Evolutionary conservation across 1,140 invertebrate genomes (phyloP).

Genomic region (Cylas formicarius): DNA sequence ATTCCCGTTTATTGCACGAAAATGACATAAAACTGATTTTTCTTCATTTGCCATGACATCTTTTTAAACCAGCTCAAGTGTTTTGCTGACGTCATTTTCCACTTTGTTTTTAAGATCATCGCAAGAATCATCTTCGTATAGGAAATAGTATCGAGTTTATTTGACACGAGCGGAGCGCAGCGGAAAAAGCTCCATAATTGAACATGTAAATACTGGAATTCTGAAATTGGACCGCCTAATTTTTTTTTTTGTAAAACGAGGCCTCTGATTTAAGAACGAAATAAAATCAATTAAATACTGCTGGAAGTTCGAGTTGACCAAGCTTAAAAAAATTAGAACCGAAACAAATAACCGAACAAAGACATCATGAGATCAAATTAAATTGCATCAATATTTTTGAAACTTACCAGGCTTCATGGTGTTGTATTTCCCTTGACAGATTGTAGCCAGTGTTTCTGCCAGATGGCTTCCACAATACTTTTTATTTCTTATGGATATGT

Average conservation of each 20-base stretch:
- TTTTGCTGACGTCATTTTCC: no score
- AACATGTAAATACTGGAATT: background rate
- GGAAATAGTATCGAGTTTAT: no score
- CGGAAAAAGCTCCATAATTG: no score
- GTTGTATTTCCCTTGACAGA: conserved; percentile 25
- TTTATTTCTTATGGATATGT: no score
- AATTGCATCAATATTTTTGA: background rate
- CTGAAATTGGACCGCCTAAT: background rate
- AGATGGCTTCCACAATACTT: conserved; percentile 20
- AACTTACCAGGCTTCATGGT: conserved; percentile 16
- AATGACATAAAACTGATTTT: no score
- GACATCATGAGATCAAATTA: background rate
- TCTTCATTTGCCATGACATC: no score
- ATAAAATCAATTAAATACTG: background rate
- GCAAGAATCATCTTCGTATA: no score
- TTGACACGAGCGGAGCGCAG: no score
- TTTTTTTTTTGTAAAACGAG: background rate
- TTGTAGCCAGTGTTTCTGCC: conserved; percentile 9
- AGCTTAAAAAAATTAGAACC: background rate
- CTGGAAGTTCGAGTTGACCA: background rate
- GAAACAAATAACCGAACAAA: background rate
- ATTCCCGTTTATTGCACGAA: no score
- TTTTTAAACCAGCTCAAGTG: no score
- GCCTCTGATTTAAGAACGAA: background rate
- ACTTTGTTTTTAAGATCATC: no score